phyloP scores from a whole-genome alignment of 1,140 invertebrate genomes.

The Himalopsyche phryganea region DNA sequence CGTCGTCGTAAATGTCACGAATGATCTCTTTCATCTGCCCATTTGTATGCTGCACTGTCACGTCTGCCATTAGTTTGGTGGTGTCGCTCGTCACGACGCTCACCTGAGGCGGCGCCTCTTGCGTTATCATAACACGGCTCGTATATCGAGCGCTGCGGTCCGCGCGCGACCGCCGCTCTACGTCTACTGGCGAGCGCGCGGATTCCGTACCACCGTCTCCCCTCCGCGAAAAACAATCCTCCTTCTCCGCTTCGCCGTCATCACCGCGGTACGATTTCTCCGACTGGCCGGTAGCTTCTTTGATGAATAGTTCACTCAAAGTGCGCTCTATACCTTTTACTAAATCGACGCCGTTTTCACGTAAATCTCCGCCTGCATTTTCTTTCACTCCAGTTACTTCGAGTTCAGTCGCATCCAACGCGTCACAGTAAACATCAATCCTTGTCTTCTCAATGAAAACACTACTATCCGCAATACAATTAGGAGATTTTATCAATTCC shows the following conservation, averaged over 20 bases:
- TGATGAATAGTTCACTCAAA: slow-evolving; percentile 53
- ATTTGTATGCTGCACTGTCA: slow-evolving; percentile 57
- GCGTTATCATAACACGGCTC: slow-evolving; percentile 83
- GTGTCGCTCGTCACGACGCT: slow-evolving; percentile 70
- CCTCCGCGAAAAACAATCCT: slow-evolving; percentile 34
- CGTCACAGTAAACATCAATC: slow-evolving; percentile 14
- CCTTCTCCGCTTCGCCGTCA: slow-evolving; percentile 38
- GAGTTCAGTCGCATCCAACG: background rate
- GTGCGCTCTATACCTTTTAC: slow-evolving; percentile 54
- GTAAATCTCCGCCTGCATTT: background rate
- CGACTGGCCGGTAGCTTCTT: slow-evolving; percentile 46
- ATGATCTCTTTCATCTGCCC: slow-evolving; percentile 28
- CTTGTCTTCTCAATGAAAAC: slow-evolving; percentile 32
- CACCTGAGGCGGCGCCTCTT: slow-evolving; percentile 59
- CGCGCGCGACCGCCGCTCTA: slow-evolving; percentile 46
- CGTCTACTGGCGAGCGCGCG: slow-evolving; percentile 35
- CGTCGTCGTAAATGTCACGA: slow-evolving; percentile 41
- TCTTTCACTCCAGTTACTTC: background rate
- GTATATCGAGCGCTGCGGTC: slow-evolving; percentile 68
- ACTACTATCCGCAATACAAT: background rate
- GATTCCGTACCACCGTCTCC: slow-evolving; percentile 31
- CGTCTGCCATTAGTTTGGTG: slow-evolving; percentile 61
- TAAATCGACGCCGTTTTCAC: slow-evolving; percentile 38
- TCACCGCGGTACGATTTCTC: slow-evolving; percentile 52
- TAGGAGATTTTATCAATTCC: no score